These are phyloP conservation scores for Eutolmus rufibarbis DNA, from an alignment of 2,888 invertebrate species.

Conservation along the genomic window DNA sequence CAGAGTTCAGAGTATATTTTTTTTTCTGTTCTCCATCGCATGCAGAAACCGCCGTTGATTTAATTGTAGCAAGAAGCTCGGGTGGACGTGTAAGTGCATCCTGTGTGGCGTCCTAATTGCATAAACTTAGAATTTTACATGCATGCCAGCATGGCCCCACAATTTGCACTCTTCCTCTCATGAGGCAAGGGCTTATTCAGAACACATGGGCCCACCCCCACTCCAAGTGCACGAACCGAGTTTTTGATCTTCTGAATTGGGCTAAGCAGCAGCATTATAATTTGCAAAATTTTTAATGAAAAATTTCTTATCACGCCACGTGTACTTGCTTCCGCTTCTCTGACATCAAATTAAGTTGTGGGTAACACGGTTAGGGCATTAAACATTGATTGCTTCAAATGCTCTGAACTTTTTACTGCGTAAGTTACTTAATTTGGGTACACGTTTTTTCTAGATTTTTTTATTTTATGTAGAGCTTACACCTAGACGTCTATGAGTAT, in stretches of 20 bases:
- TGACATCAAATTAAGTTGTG: not conserved
- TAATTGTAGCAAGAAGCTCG: conserved; percentile 20
- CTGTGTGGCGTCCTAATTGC: conserved; percentile 31
- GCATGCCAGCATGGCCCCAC: not conserved
- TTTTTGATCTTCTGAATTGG: not conserved
- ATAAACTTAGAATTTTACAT: conserved; percentile 4
- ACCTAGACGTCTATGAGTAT: too few relatives aligned
- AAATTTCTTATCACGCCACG: not conserved
- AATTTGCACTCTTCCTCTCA: not conserved
- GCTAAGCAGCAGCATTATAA: not conserved
- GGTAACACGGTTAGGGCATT: not conserved
- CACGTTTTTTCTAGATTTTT: not conserved
- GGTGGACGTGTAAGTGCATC: not conserved
- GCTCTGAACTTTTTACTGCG: not conserved
- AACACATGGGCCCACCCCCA: not conserved
- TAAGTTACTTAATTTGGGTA: not conserved
- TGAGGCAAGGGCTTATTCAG: not conserved
- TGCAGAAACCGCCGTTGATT: not conserved
- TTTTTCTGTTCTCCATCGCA: not conserved
- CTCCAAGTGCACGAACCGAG: not conserved
- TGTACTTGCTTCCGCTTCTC: not conserved
- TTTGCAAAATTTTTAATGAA: not conserved
- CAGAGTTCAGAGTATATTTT: not conserved
- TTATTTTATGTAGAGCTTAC: not conserved
- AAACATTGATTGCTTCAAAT: not conserved